Base-by-base conservation (phyloP, 1,140 invertebrate genomes). In the Eubasilissa regina region DNA sequence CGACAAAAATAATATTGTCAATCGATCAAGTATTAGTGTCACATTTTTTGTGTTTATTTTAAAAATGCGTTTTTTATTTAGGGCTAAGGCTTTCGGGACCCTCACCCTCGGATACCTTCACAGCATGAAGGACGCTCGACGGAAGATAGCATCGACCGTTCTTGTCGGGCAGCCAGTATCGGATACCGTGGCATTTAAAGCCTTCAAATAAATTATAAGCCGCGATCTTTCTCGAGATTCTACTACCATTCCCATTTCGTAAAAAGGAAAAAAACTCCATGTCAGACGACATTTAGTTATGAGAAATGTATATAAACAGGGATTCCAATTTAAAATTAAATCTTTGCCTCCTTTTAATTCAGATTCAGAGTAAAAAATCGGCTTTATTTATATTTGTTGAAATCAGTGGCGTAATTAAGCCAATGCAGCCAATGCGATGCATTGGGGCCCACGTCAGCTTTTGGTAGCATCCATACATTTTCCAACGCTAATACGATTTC, bases 181-280 rank as follows among this genome's bases (percentile, higher is more conserved):
- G 66, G 51, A 76, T 72, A 64, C 79, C 75, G 79, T 68, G 62
- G 64, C 68, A 80, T 76, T 35, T 75, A 79, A 62, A 76, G 25
- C 56, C 70, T 62, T 73, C 73, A 80, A 77, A 77, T 80, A 80
- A 77, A 80, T 77, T 77, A 80, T 80, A 80, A 80, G 48, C 56
- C 68, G 75, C 35, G 68, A 45, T 56, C 64, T 73, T 25, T 45
- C 44, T 11, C 21, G 55, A 62, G 75, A 51, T 12, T 47, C 47
- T 47, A 47, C 35, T 64, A 25, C 19, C 35, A 44, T 12, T 51
- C 11, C 64, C 44, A 68, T 17, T 13, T 15, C 68, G 9, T 10
- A 17, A 55, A 17, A 35, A 73, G 21, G 48, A 53, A 19, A 53
- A 73, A 73, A 73, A 73, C 17, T 19, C 12, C 35, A 17, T 45